Evolutionary conservation across 1,140 invertebrate species (phyloP).

Genomic region (Rhopalosiphum maidis): DNA sequence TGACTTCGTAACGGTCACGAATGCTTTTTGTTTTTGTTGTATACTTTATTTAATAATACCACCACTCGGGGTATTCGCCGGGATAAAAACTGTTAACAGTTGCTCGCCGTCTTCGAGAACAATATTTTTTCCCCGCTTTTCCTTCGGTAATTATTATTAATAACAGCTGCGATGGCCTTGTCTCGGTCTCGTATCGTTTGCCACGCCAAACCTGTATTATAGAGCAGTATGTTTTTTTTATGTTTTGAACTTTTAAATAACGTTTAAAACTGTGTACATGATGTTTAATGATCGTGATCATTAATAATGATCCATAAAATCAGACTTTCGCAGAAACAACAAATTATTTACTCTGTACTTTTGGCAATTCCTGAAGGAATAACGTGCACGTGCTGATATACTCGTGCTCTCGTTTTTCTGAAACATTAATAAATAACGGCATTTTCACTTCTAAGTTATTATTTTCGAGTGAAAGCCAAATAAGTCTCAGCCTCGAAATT

Average conservation of each 20-base stretch:
- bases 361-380: neutral
- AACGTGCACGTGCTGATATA: neutral
- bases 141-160: neutral
- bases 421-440: conserved; percentile 4
- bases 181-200: neutral
- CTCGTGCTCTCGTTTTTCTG: neutral
- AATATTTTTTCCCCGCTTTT: neutral
- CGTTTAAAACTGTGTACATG: neutral
- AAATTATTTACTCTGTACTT: neutral
- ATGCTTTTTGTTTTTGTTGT: neutral
- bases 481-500: neutral
- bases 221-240: neutral
- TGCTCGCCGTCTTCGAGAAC: neutral
- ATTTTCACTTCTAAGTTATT: neutral
- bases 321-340: neutral
- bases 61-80: neutral
- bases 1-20: neutral
- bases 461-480: neutral
- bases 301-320: neutral
- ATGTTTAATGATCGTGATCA: neutral
- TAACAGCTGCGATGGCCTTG: neutral
- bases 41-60: neutral
- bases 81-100: neutral
- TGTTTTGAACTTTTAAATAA: neutral
- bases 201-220: neutral